Evolutionary conservation across 2,888 invertebrate species (phyloP).

Genomic region (Nomada flava): DNA sequence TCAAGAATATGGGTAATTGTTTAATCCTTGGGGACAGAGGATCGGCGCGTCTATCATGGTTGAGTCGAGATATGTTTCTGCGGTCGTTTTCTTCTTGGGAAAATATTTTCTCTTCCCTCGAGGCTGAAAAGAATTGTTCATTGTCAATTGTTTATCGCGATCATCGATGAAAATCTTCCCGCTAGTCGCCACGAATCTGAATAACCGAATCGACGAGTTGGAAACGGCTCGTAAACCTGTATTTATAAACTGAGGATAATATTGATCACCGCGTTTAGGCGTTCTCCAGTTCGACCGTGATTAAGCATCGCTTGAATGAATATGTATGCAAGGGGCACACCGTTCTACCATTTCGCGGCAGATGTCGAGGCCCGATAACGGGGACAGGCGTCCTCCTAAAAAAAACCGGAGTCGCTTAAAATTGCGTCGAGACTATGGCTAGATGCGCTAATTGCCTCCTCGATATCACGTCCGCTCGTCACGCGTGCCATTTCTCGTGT

Average conservation of each 20-base stretch:
- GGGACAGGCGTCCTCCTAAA: constrained; percentile 31
- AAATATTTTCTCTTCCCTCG: too few relatives aligned
- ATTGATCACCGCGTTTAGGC: constrained; percentile 18
- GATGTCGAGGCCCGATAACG: constrained; percentile 37
- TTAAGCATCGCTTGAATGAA: constrained; percentile 29
- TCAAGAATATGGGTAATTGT: constrained; percentile 28
- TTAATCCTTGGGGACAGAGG: background rate
- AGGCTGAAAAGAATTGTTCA: background rate
- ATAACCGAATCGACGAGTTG: too few relatives aligned
- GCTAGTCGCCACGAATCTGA: background rate
- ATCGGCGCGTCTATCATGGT: background rate
- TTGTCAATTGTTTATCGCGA: background rate
- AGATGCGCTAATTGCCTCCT: constrained; percentile 31
- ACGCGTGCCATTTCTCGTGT: background rate
- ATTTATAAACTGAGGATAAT: too few relatives aligned
- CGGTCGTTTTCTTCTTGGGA: background rate
- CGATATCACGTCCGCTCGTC: constrained; percentile 6
- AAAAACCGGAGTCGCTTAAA: constrained; percentile 18
- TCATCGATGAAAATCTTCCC: background rate
- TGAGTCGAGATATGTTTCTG: background rate
- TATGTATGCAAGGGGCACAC: constrained; percentile 18
- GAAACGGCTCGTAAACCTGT: too few relatives aligned
- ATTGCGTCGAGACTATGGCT: background rate
- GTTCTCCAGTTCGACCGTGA: background rate
- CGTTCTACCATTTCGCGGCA: constrained; percentile 15